Base-by-base conservation (phyloP, 2,113 vertebrate species). In the Grammomys dolichurus region DNA sequence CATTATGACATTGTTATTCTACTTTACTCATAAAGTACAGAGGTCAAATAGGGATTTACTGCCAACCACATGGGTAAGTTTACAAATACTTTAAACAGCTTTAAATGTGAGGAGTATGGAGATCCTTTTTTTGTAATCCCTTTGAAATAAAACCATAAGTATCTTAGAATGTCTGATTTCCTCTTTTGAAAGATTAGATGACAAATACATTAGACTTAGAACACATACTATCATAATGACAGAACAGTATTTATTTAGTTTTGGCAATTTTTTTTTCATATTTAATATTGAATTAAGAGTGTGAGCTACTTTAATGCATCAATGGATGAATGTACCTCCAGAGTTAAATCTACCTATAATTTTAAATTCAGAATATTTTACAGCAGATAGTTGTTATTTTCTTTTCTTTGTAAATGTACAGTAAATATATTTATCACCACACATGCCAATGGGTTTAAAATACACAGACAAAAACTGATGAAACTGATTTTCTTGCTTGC, bases 281-380 rank as follows among this genome's bases (percentile, higher is more conserved):
- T 24, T 92, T 94, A 89, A 28, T 72, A 84, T 20, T 26, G 16
- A 80, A 65, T 73, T 93, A 48, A 94, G 13, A 88, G 17, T 85
- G 19, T 9, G 7, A 77, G 0, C 28, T 69, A 75, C 26, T 87
- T 93, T 94, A 93, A 87, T 86, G 48, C 12, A 87, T 22, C 48
- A 87, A 56, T 3, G 95, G 22, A 93, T 90, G 48, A 87, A 91
- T 80, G 3, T 56, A 72, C 28, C 88, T 94, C 3, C 43, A 89
- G 28, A 92, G 46, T 92, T 94, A 54, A 60, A 86, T 94, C 46
- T 76, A 78, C 84, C 40, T 72, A 85, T 54, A 89, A n/a, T 82
- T 97, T 96, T 93, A 84, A 90, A 65, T 93, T 95, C 20, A 94
- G 51, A 94, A n/a, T 92, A 80, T 72, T 87, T 91, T 84, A 36